Conservation (phyloP, 2,888 invertebrate species). For the Melanophora roralis region DNA sequence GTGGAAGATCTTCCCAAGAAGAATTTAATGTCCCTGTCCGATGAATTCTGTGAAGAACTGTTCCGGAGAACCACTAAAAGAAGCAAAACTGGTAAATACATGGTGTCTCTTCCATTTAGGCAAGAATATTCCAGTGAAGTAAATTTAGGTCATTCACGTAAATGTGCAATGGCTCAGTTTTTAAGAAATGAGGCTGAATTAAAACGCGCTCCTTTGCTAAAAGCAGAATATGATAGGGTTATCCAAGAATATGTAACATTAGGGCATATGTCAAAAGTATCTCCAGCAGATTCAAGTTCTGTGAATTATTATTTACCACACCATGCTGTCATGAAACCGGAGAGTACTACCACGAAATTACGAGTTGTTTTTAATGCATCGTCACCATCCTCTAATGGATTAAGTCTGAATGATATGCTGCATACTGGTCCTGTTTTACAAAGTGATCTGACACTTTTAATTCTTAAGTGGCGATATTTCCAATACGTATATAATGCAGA, state of each 20-base stretch:
- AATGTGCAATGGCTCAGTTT: neutral
- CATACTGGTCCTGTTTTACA: slow-evolving; percentile 49
- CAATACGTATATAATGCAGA: slow-evolving; percentile 43
- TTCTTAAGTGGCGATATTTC: slow-evolving; percentile 42
- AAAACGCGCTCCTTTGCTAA: neutral
- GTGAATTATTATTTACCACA: slow-evolving; percentile 9
- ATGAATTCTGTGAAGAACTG: slow-evolving; percentile 2
- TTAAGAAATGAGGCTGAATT: neutral
- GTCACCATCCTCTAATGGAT: slow-evolving; percentile 13
- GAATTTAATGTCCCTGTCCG: neutral
- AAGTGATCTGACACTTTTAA: slow-evolving; percentile 38
- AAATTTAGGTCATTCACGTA: neutral
- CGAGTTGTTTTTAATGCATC: slow-evolving; percentile 20
- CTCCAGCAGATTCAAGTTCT: neutral
- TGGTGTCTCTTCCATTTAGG: slow-evolving; percentile 15
- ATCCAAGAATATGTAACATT: neutral
- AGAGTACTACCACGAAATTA: neutral
- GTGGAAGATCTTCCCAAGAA: neutral
- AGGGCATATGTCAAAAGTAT: neutral
- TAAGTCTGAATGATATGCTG: slow-evolving; percentile 12
- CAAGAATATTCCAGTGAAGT: neutral
- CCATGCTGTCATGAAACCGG: slow-evolving; percentile 9
- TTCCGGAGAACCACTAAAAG: neutral
- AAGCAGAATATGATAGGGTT: slow-evolving; percentile 7
- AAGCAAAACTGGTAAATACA: neutral